A percentile compares a stretch with the other conserved stretches of the same genome.
Conservation (phyloP, 1,140 invertebrate genomes). For the Penaeus chinensis region DNA sequence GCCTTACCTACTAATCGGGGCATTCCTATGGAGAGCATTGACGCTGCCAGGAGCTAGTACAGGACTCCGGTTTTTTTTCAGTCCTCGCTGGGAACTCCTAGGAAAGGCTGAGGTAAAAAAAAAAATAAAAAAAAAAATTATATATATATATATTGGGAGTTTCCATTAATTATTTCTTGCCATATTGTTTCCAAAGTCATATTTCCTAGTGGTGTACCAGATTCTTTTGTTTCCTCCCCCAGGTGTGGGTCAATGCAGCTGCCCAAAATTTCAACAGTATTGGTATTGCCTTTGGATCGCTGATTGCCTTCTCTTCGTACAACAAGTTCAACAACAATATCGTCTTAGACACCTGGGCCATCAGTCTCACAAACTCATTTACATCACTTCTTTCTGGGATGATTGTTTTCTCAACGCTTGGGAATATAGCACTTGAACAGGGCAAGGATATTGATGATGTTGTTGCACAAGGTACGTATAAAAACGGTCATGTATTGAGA, state of each 20-base stretch:
- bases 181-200: too few relatives aligned
- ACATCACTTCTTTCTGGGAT: constrained; percentile 87
- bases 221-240: constrained; percentile 58
- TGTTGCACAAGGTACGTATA: constrained; percentile 82
- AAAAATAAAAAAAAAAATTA: too few relatives aligned
- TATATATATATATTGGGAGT: too few relatives aligned
- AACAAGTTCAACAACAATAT: constrained; percentile 93
- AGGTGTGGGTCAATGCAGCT: constrained; percentile 91
- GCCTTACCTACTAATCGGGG: constrained; percentile 84
- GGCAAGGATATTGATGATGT: constrained; percentile 80
- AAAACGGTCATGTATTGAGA: not conserved
- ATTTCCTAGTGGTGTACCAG: not conserved
- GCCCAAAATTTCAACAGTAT: constrained; percentile 94
- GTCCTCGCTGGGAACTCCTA: constrained; percentile 47
- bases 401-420: constrained; percentile 88
- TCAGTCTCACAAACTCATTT: constrained; percentile 83
- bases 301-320: constrained; percentile 95
- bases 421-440: constrained; percentile 86
- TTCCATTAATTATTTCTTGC: too few relatives aligned
- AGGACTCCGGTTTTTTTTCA: constrained; percentile 69
- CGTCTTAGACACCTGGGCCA: constrained; percentile 84
- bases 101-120: constrained; percentile 35
- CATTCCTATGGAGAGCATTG: constrained; percentile 82
- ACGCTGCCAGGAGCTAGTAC: constrained; percentile 84
- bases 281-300: constrained; percentile 89